Evolutionary conservation across 2,888 invertebrate genomes (phyloP).

Genomic region (Synergus gifuensis): DNA sequence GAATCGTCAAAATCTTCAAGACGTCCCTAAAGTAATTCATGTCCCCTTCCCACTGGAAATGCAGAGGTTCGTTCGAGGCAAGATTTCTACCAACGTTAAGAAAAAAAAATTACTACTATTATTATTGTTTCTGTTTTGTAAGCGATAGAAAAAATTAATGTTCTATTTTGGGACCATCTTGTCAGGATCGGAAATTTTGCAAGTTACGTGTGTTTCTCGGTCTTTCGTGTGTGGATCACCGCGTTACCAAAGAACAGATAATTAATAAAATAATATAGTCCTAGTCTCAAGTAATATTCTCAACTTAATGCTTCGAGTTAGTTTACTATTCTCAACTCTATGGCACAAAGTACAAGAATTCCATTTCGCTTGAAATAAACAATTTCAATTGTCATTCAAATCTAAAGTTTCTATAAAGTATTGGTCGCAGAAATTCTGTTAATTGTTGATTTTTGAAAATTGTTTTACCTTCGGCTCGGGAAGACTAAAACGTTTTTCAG

Average conservation of each 20-base stretch:
- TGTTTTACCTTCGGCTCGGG: neutral
- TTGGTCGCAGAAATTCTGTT: conserved; percentile 6
- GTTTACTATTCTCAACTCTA: conserved; percentile 6
- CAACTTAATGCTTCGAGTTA: conserved; percentile 33
- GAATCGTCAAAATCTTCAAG: no score
- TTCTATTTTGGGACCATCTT: conserved; percentile 70
- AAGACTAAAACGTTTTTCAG: neutral
- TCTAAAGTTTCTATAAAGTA: neutral
- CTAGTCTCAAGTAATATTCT: conserved; percentile 40
- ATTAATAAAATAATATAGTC: conserved; percentile 47
- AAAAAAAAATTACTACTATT: neutral
- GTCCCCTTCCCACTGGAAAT: neutral
- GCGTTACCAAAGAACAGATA: conserved; percentile 76
- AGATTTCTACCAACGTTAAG: neutral
- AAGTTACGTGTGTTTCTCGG: conserved; percentile 65
- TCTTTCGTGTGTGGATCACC: conserved; percentile 71
- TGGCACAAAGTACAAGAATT: conserved; percentile 31
- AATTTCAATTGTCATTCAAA: neutral
- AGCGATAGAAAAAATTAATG: conserved; percentile 5
- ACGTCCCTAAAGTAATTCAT: no score
- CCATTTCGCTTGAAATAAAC: conserved; percentile 19
- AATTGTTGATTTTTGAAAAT: conserved; percentile 33
- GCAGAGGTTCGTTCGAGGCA: neutral
- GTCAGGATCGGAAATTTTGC: conserved; percentile 70
- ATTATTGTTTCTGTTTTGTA: neutral